Evolutionary conservation across 2,113 vertebrate species (phyloP), one percentile per base, ranked within the genome.

Genomic region (Sturnus vulgaris): DNA sequence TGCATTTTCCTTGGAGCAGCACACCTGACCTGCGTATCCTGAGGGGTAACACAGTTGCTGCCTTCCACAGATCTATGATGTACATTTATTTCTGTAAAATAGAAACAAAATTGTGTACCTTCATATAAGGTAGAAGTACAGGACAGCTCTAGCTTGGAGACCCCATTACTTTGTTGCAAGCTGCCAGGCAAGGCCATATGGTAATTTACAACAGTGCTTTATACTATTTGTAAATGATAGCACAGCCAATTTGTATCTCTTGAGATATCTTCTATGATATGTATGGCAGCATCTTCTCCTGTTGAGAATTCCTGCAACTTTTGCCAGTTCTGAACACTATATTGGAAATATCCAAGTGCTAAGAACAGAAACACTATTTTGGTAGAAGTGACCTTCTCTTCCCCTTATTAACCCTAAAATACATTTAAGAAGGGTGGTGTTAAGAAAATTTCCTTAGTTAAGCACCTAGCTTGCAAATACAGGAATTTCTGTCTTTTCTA

Each of bases 291-390:
- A 47, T 77, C 65, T 93, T 86, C 70, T 81, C 66, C 68, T 89
- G n/a, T 44, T 84, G n/a, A 91, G 30, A 73, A 59, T 92, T 93
- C 77, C 39, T 81, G 56, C 66, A 82, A 20, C 68, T 86, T 95
- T 75, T 86, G 79, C 87, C 80, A 84, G 1, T 94, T 92, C 66
- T 59, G 59, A 95, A 96, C 95, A 96, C 95, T 97, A 96, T 92
- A 73, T 69, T 69, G 47, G 66, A 94, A 94, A 10, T 84, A 90
- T 18, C 57, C 66, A 78, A 91, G 72, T 91, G 39, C 76, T 73
- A 72, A 92, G 50, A 90, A 76, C 11, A 2, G 77, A 79, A 91
- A 92, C 92, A 88, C 95, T 96, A 93, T 86, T 93, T 90, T 88
- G 33, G 12, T 94, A 78, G 64, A 71, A 77, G 61, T 52, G 90